Evolutionary conservation across 1,140 invertebrate genomes (phyloP), one percentile per base, ranked within the genome.

Genomic region (Radopholus similis): DNA sequence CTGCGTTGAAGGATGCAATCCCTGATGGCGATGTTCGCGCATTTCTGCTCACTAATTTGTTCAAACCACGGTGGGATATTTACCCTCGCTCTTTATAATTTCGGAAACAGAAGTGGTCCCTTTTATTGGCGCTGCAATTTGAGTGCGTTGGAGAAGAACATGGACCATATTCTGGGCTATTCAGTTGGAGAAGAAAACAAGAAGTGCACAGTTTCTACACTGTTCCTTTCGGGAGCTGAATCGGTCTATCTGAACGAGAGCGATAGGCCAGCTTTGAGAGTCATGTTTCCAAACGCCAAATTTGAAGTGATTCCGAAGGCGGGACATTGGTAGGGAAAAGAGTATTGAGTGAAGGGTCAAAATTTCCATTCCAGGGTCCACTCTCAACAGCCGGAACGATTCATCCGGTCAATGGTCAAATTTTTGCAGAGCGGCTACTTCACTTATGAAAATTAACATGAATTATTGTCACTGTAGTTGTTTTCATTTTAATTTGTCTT

Each of bases 321-420:
- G 21, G 90, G 91, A 5, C 93, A 96, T 83, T 92, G 92, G 90
- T 62, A 18, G 5, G n/a, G 3, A 21, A 32, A 47, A 4, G 15
- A 49, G 15, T 47, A 23, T 9, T 11, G 21, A 11, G 11, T 60
- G n/a, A 18, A 34, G 21, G n/a, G n/a, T 59, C 13, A 23, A 60
- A 60, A 47, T 28, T 37, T 2, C 13, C 21, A 23, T 60, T 60
- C 6, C n/a, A 62, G 59, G 88, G 94, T 8, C 6, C 93, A 96
- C 79, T 88, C 90, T 57, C 92, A 96, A 70, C 90, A 93, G 82
- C 91, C 93, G 1, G 77, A 85, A 2, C 87, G 90, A 76, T 95
- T 96, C 83, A 78, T 93, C 9, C 84, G 84, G 32, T 44, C 77
- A 30, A 72, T 87, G n/a, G 64, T 68, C 51, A 53, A 80, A 21